phyloP scores from a whole-genome alignment of 2,888 invertebrate genomes.

The Allolobophora icterica region DNA sequence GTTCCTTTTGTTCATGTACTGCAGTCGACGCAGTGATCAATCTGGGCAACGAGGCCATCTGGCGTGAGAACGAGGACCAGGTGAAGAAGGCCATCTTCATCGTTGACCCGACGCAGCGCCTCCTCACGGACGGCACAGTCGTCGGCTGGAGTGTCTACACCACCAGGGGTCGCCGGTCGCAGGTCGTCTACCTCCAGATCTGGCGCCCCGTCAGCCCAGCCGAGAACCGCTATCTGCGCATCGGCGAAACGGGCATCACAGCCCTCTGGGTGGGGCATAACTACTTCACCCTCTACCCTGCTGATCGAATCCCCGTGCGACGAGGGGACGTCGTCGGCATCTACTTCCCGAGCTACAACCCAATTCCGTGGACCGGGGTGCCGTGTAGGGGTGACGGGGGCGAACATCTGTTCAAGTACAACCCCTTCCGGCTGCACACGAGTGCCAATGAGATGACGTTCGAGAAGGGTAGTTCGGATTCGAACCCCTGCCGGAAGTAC shows the following conservation, averaged over 20 bases:
- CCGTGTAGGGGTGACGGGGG: conserved; percentile 32
- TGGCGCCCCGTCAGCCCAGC: conserved; percentile 35
- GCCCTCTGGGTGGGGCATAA: conserved; percentile 44
- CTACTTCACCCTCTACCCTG: conserved; percentile 42
- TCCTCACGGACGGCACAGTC: conserved; percentile 35
- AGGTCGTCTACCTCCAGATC: conserved; percentile 42
- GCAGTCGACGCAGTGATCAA: conserved; percentile 36
- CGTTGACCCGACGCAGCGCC: conserved; percentile 37
- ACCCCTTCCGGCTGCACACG: conserved; percentile 23
- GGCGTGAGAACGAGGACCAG: conserved; percentile 42
- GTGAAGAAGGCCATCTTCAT: conserved; percentile 42
- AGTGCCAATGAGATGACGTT: conserved; percentile 29
- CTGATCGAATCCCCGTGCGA: conserved; percentile 40
- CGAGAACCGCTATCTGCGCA: conserved; percentile 26
- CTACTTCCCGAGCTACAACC: conserved; percentile 45
- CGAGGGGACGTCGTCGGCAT: conserved; percentile 38
- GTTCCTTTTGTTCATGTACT: too few relatives aligned
- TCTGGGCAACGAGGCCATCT: conserved; percentile 38
- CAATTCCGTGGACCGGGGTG: conserved; percentile 40
- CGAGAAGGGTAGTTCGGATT: conserved; percentile 34
- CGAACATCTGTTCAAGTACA: conserved; percentile 40
- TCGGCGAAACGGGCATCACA: conserved; percentile 43
- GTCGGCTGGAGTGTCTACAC: conserved; percentile 44
- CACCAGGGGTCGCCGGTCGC: conserved; percentile 40
- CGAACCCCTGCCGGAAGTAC: conserved; percentile 41